Conservation (phyloP, 1,140 invertebrate genomes). For the Aphaenogaster floridana region DNA sequence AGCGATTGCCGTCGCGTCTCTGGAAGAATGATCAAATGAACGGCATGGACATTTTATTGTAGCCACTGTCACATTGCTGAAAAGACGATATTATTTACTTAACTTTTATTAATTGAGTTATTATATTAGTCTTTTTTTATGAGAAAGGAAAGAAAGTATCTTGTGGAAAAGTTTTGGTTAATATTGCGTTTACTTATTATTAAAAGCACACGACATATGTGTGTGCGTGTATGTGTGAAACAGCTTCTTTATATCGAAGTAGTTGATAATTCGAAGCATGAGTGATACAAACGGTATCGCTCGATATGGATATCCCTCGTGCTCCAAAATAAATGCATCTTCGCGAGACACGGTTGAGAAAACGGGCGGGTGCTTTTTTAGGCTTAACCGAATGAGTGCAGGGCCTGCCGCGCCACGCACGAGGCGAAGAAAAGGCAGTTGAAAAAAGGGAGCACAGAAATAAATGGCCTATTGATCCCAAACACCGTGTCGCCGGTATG, state of each 20-base stretch:
- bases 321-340: conserved; percentile 61
- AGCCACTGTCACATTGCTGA: neutral
- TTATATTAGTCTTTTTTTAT: conserved; percentile 1
- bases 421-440: conserved; percentile 53
- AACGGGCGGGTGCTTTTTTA: conserved; percentile 62
- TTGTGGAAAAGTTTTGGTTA: neutral
- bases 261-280: conserved; percentile 21
- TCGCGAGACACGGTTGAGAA: conserved; percentile 39
- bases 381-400: conserved; percentile 54
- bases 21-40: conserved; percentile 4
- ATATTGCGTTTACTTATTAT: neutral
- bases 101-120: neutral
- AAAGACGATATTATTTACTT: conserved; percentile 11
- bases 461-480: conserved; percentile 70
- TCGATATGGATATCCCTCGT: neutral
- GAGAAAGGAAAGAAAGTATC: neutral
- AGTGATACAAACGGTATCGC: conserved; percentile 18
- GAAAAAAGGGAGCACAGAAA: conserved; percentile 66
- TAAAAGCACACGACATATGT: neutral
- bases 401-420: conserved; percentile 2
- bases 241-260: neutral
- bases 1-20: neutral
- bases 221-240: neutral
- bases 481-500: conserved; percentile 62
- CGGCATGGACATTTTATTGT: neutral